Evolutionary conservation across 1,140 invertebrate species (phyloP).

Genomic region (Drosophila nasuta): DNA sequence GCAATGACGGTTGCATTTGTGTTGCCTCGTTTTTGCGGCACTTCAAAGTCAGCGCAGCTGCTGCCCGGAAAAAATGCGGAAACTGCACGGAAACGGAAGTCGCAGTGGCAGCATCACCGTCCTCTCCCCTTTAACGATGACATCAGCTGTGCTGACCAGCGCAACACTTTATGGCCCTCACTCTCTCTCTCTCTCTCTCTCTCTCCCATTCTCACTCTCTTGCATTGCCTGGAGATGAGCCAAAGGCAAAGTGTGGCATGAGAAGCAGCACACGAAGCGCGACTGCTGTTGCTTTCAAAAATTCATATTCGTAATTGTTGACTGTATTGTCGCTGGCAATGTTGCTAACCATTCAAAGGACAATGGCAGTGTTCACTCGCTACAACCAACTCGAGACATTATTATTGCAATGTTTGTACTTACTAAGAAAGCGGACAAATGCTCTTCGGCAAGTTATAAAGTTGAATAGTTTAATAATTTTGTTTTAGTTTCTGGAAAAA

Average conservation of each 20-base stretch:
- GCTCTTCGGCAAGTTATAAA: too few relatives aligned
- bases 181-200: background rate
- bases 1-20: constrained; percentile 26
- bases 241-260: constrained; percentile 33
- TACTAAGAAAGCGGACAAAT: too few relatives aligned
- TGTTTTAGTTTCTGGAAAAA: too few relatives aligned
- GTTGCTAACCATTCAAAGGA: constrained; percentile 50
- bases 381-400: constrained; percentile 2
- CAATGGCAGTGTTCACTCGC: constrained; percentile 47
- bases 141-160: constrained; percentile 44
- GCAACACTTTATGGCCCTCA: constrained; percentile 9
- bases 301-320: constrained; percentile 84
- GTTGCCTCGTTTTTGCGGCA: constrained; percentile 55
- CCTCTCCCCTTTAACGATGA: constrained; percentile 19
- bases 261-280: constrained; percentile 44
- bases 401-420: too few relatives aligned
- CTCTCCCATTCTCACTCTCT: background rate
- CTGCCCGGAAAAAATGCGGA: constrained; percentile 72
- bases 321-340: constrained; percentile 77
- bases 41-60: constrained; percentile 81
- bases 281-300: constrained; percentile 78
- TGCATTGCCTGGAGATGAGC: constrained; percentile 14
- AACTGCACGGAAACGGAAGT: constrained; percentile 82
- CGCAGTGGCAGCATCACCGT: constrained; percentile 70
- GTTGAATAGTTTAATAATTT: too few relatives aligned